Evolutionary conservation across 1,140 invertebrate genomes (phyloP).

Genomic region (Palaemon carinicauda): DNA sequence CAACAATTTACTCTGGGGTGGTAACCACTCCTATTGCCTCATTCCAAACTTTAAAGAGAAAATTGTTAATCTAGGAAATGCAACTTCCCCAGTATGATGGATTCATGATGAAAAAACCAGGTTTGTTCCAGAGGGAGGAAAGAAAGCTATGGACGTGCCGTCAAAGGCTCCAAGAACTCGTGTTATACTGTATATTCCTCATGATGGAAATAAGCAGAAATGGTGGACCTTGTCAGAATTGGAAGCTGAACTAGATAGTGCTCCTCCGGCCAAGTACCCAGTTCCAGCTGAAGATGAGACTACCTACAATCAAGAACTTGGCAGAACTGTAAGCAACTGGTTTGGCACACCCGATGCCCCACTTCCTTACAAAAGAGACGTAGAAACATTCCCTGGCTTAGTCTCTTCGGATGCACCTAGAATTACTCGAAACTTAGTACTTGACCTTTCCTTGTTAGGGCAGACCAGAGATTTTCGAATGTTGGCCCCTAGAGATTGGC

Average conservation of each 20-base stretch:
- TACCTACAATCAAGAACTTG: slow-evolving; percentile 24
- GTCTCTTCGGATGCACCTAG: background rate
- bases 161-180: too few species aligned
- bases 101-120: background rate
- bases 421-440: background rate
- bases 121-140: too few species aligned
- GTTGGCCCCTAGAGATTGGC: slow-evolving; percentile 19
- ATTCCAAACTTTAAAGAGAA: background rate
- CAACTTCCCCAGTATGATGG: background rate
- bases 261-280: background rate
- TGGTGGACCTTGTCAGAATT: slow-evolving; percentile 18
- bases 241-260: background rate
- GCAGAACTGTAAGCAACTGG: background rate
- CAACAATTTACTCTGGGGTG: background rate
- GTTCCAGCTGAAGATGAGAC: background rate
- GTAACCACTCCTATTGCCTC: slow-evolving; percentile 1
- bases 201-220: background rate
- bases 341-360: background rate
- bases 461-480: slow-evolving; percentile 13
- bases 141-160: too few species aligned
- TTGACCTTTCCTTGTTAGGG: background rate
- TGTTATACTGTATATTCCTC: too few species aligned
- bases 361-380: background rate
- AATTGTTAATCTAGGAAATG: background rate
- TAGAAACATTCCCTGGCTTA: background rate